Evolutionary conservation across 2,113 vertebrate genomes (phyloP).

Genomic region (Miniopterus natalensis): DNA sequence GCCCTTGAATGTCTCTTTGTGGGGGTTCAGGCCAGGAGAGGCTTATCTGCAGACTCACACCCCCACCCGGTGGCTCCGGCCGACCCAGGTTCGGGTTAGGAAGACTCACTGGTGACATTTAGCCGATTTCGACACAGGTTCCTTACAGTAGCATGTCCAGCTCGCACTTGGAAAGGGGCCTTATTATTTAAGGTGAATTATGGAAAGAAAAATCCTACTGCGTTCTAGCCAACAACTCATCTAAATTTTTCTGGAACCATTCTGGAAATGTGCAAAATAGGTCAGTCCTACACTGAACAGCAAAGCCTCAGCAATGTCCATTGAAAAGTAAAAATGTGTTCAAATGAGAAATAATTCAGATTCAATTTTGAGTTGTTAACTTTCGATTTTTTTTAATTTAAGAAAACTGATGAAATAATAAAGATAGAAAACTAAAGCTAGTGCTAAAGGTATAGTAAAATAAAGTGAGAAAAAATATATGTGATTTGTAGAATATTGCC

Average conservation of each 20-base stretch:
- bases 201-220: not conserved
- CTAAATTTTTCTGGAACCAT: not conserved
- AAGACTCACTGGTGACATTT: not conserved
- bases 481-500: not conserved
- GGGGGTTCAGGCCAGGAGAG: slow-evolving; percentile 62
- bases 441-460: not conserved
- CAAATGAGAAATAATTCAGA: not conserved
- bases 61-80: slow-evolving; percentile 91
- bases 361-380: not conserved
- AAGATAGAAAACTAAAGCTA: slow-evolving; percentile 17
- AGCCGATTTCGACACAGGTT: rapidly evolving
- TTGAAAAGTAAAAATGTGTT: not conserved
- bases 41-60: slow-evolving; percentile 87
- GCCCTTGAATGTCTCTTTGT: slow-evolving; percentile 59
- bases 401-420: not conserved
- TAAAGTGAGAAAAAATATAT: not conserved
- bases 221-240: not conserved
- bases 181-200: slow-evolving; percentile 33
- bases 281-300: not conserved
- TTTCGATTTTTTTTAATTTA: not conserved
- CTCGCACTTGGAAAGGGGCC: not conserved
- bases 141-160: not conserved
- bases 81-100: not conserved
- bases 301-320: not conserved
- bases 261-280: not conserved